Conservation (phyloP, 2,113 vertebrate genomes). For the Actenoides hombroni region DNA sequence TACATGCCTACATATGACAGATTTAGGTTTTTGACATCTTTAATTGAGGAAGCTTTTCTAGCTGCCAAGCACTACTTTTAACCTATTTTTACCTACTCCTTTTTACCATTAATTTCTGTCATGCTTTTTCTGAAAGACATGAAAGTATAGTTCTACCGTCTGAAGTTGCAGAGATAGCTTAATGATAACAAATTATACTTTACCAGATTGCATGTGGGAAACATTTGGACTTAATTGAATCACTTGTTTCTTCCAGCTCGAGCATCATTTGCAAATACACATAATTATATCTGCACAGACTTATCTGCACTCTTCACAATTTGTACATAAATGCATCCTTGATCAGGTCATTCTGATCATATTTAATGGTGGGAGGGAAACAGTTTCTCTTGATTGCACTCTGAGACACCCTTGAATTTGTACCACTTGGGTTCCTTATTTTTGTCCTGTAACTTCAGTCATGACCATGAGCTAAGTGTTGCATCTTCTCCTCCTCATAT, state of each 20-base stretch:
- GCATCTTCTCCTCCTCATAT: background rate
- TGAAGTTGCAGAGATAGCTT: constrained; percentile 7
- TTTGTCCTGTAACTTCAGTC: background rate
- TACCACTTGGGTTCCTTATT: background rate
- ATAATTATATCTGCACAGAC: constrained; percentile 15
- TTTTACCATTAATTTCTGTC: constrained; percentile 37
- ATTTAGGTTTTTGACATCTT: background rate
- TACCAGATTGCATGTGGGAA: constrained; percentile 30
- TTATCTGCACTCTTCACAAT: background rate
- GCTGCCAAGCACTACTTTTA: constrained; percentile 4
- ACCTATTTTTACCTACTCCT: background rate
- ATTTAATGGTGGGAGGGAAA: background rate
- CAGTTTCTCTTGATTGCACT: background rate
- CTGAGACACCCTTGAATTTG: background rate
- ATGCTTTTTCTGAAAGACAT: constrained; percentile 25
- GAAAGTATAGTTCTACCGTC: constrained; percentile 12
- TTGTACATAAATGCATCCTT: background rate
- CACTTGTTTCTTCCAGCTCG: constrained; percentile 31
- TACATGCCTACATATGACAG: background rate
- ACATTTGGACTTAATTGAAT: constrained; percentile 52
- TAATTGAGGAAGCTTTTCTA: background rate
- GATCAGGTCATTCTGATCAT: background rate
- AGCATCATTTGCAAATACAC: constrained; percentile 33
- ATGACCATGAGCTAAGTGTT: background rate
- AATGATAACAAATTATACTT: constrained; percentile 48